Percentiles rank a stretch among this genome's conserved stretches.
phyloP scores from a whole-genome alignment of 2,113 vertebrate genomes.

The Epinephelus moara region DNA sequence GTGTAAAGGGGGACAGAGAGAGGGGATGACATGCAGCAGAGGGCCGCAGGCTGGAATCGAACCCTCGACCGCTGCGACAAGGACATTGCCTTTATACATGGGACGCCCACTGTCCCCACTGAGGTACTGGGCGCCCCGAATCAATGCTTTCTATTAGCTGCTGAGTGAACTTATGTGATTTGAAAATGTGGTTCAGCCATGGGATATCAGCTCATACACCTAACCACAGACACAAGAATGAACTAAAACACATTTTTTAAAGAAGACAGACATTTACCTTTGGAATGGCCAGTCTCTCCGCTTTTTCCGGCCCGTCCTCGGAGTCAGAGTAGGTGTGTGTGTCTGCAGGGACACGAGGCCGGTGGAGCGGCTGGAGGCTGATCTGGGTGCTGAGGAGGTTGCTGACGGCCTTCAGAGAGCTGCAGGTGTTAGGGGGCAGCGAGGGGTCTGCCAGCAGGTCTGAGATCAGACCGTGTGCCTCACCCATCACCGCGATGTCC shows the following conservation, averaged over 20 bases:
- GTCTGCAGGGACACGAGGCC: conserved; percentile 88
- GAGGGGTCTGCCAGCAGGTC: conserved; percentile 96
- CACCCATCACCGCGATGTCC: conserved; percentile 97
- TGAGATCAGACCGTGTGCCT: conserved; percentile 96
- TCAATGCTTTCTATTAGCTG: background rate
- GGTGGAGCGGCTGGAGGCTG: conserved; percentile 93
- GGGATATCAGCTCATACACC: too few relatives aligned
- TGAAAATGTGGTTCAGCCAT: background rate
- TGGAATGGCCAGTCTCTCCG: conserved; percentile 91
- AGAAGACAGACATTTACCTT: conserved; percentile 85
- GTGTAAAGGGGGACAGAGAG: too few relatives aligned
- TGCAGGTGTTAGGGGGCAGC: conserved; percentile 93
- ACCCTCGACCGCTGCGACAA: too few relatives aligned
- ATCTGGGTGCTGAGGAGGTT: conserved; percentile 95
- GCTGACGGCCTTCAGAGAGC: conserved; percentile 94
- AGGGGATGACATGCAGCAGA: too few relatives aligned
- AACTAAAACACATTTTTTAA: background rate
- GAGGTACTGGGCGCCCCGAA: background rate
- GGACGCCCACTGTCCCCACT: too few relatives aligned
- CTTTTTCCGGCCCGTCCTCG: conserved; percentile 89
- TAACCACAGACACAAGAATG: background rate
- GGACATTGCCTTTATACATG: too few relatives aligned
- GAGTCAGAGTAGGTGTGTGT: conserved; percentile 91
- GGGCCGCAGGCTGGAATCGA: too few relatives aligned
- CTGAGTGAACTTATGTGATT: background rate